Evolutionary conservation across 2,113 vertebrate genomes (phyloP).

Genomic region (Alexandromys fortis): DNA sequence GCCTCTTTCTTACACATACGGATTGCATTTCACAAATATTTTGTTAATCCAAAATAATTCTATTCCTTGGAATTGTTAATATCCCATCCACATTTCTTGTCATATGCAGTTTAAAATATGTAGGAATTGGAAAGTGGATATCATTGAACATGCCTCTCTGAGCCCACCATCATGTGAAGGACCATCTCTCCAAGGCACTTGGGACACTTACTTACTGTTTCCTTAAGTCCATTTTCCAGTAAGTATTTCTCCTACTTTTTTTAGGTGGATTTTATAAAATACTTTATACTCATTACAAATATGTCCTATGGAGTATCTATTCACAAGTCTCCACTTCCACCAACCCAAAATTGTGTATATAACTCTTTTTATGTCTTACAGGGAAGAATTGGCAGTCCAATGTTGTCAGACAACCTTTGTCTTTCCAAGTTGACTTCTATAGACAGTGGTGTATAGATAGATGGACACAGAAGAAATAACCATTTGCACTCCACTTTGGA

Average conservation of each 20-base stretch:
- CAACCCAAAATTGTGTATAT: not conserved
- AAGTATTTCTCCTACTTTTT: not conserved
- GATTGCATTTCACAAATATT: not conserved
- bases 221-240: not conserved
- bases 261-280: not conserved
- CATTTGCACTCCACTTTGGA: not conserved
- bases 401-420: not conserved
- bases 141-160: not conserved
- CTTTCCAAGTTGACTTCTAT: not conserved
- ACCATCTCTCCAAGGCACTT: not conserved
- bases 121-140: not conserved
- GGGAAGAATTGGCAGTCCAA: not conserved
- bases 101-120: not conserved
- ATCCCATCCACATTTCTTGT: not conserved
- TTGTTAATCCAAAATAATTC: not conserved
- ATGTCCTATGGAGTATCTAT: not conserved
- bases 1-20: not conserved
- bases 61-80: not conserved
- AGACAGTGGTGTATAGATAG: not conserved
- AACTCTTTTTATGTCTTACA: not conserved
- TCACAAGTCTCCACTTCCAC: not conserved
- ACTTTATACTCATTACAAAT: not conserved
- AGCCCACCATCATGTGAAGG: not conserved
- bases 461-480: not conserved
- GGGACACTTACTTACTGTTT: not conserved